phyloP scores from a whole-genome alignment of 2,113 vertebrate genomes.

The Ochotona princeps region DNA sequence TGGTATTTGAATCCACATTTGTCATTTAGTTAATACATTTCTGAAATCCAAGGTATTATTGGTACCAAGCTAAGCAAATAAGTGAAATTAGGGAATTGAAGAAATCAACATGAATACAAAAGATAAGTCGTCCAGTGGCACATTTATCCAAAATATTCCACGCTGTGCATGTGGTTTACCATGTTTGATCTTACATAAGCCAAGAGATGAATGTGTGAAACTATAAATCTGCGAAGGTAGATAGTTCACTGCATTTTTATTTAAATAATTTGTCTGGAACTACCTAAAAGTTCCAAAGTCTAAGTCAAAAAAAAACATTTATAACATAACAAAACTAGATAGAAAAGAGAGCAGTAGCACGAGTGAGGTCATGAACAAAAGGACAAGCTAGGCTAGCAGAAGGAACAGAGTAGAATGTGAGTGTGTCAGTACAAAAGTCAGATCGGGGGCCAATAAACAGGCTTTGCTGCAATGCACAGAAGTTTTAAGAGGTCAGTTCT shows the following conservation, averaged over 20 bases:
- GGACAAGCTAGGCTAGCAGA: neutral
- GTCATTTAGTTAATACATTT: neutral
- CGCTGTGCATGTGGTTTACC: neutral
- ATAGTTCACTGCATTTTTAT: accelerated
- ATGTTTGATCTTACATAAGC: no score
- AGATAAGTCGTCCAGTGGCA: neutral
- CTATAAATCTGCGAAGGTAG: neutral
- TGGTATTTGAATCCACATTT: neutral
- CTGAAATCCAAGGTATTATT: neutral
- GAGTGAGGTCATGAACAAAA: no score
- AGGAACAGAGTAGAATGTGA: no score
- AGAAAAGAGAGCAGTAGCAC: neutral
- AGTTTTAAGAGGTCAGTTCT: neutral
- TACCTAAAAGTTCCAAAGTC: slow-evolving; percentile 35
- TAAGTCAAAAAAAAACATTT: neutral
- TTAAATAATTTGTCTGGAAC: neutral
- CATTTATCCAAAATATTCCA: accelerated
- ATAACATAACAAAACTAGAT: neutral
- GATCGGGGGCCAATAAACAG: neutral
- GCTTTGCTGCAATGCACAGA: neutral
- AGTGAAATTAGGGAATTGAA: neutral
- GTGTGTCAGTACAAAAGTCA: no score
- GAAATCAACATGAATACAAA: neutral
- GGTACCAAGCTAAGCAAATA: neutral
- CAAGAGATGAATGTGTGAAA: neutral